These are phyloP conservation scores for Troides oblongomaculatus DNA, from an alignment of 2,888 invertebrate species.

Conservation along the genomic window DNA sequence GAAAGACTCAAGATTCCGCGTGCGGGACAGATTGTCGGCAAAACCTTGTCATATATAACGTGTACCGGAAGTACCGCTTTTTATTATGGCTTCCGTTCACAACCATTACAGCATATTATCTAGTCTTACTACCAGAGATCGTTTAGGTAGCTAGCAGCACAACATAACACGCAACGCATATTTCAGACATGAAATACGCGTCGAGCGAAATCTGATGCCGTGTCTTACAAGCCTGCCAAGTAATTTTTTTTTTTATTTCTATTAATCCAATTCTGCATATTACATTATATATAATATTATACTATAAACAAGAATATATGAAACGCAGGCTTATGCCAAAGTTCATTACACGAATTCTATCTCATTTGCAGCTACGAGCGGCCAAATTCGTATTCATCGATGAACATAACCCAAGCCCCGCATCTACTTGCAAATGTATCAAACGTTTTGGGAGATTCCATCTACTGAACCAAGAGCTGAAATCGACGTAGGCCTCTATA, in stretches of 20 bases:
- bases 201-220: no score
- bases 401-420: conserved; percentile 16
- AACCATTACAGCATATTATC: not conserved
- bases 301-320: not conserved
- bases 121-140: no score
- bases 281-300: not conserved
- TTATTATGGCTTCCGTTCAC: not conserved
- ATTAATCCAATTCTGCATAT: not conserved
- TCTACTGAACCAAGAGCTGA: conserved; percentile 7
- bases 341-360: conserved; percentile 18
- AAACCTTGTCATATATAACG: not conserved
- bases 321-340: not conserved
- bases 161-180: no score
- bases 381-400: conserved; percentile 20
- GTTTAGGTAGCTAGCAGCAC: no score
- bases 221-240: no score
- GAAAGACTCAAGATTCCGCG: conserved; percentile 2
- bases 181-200: no score
- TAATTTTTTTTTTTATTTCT: not conserved
- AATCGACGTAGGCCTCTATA: conserved; percentile 1
- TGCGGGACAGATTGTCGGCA: not conserved
- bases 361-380: conserved; percentile 18
- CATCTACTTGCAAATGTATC: conserved; percentile 27
- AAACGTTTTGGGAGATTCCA: conserved; percentile 60
- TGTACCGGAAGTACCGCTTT: not conserved